Evolutionary conservation across 2,888 invertebrate species (phyloP).

Genomic region (Clivina fossor): DNA sequence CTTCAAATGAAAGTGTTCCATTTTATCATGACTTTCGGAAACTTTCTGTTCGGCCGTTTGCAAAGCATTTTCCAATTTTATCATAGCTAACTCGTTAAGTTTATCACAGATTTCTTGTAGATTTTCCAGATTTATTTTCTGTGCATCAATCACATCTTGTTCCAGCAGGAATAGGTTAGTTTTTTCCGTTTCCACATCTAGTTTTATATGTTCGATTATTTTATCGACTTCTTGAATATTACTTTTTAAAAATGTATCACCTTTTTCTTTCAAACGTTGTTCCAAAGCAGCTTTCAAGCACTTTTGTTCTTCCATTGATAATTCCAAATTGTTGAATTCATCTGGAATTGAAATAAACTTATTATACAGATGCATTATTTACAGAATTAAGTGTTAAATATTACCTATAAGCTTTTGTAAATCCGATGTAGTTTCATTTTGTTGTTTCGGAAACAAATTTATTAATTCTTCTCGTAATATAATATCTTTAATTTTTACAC

Average conservation of each 20-base stretch:
- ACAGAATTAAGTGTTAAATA: not conserved
- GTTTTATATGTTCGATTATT: constrained; percentile 42
- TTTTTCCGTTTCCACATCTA: constrained; percentile 41
- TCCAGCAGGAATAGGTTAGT: constrained; percentile 46
- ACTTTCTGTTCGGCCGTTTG: constrained; percentile 48
- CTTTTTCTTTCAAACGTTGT: constrained; percentile 45
- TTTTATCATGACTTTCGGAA: constrained; percentile 47
- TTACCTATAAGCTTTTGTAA: constrained; percentile 19
- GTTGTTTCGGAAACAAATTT: too few species aligned
- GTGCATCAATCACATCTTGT: constrained; percentile 48
- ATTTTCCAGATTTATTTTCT: constrained; percentile 48
- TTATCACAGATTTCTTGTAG: constrained; percentile 45
- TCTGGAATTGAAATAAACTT: constrained; percentile 11
- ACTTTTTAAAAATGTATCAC: constrained; percentile 44
- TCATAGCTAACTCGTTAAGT: constrained; percentile 48
- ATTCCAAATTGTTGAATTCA: constrained; percentile 44
- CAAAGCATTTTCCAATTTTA: constrained; percentile 48
- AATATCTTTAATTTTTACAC: constrained; percentile 43
- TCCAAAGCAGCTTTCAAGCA: constrained; percentile 46
- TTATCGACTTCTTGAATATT: too few species aligned
- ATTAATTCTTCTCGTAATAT: constrained; percentile 36
- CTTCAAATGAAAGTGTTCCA: constrained; percentile 48
- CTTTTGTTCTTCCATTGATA: constrained; percentile 49
- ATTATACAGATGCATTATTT: not conserved
- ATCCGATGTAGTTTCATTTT: constrained; percentile 1